Conservation (phyloP, 2,888 invertebrate species). For the Leptopilina myrica region DNA sequence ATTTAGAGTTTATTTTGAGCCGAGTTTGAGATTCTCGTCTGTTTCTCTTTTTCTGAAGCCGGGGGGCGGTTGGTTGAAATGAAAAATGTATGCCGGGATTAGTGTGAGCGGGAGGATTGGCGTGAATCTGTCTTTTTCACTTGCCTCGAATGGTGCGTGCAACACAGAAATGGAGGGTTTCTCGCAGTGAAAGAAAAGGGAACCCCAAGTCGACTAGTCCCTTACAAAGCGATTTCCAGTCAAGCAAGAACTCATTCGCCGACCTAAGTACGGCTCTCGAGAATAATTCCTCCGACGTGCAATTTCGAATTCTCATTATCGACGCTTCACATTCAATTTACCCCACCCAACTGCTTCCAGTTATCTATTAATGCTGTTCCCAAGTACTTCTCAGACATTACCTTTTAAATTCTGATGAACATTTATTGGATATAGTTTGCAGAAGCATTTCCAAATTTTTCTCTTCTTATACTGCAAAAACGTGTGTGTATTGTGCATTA, state of each 20-base stretch:
- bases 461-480: too few relatives aligned
- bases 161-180: conserved; percentile 29
- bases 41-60: background rate
- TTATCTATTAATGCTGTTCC: conserved; percentile 32
- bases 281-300: conserved; percentile 51
- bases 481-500: too few relatives aligned
- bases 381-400: conserved; percentile 21
- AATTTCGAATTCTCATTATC: conserved; percentile 56
- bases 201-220: conserved; percentile 13
- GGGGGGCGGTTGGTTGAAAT: background rate
- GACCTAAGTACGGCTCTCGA: conserved; percentile 41
- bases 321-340: conserved; percentile 48
- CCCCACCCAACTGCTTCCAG: conserved; percentile 23
- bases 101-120: conserved; percentile 1
- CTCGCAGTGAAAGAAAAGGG: conserved; percentile 25
- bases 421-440: background rate
- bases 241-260: conserved; percentile 38
- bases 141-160: conserved; percentile 31
- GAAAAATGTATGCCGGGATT: conserved; percentile 17
- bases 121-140: conserved; percentile 6
- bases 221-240: conserved; percentile 38
- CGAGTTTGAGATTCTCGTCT: background rate
- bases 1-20: background rate
- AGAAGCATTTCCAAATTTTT: background rate
- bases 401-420: background rate